Evolutionary conservation across 2,888 invertebrate species (phyloP).

Genomic region (Diadegma fenestrale): DNA sequence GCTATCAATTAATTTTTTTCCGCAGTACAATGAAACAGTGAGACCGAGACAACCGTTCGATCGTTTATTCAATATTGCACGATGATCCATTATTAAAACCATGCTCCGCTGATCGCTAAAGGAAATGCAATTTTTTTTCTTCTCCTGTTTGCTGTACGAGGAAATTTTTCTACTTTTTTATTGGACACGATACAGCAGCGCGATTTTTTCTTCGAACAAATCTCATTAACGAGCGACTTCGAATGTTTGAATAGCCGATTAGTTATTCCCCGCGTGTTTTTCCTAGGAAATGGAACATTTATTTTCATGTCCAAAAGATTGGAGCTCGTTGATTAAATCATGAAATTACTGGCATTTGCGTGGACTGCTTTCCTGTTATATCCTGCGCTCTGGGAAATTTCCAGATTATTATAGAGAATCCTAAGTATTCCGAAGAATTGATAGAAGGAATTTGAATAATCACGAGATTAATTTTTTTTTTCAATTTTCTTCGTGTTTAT

Average conservation of each 20-base stretch:
- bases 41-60: neutral
- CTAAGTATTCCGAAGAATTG: neutral
- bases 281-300: constrained; percentile 5
- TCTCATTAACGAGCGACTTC: constrained; percentile 13
- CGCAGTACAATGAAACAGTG: constrained; percentile 12
- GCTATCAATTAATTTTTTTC: neutral
- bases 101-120: neutral
- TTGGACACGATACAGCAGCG: neutral
- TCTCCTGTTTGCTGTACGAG: neutral
- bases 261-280: constrained; percentile 23
- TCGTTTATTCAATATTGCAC: constrained; percentile 17
- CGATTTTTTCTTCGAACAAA: constrained; percentile 12
- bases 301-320: neutral
- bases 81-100: constrained; percentile 24
- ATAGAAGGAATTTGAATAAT: neutral
- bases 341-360: neutral
- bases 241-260: constrained; percentile 7
- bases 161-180: constrained; percentile 10
- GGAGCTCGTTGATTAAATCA: neutral
- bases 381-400: neutral
- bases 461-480: neutral
- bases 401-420: neutral
- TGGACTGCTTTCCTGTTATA: neutral
- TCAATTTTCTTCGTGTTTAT: too few relatives aligned
- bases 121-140: neutral